Base-by-base conservation (phyloP, 2,888 invertebrate species). In the Watsonalla cultraria region DNA sequence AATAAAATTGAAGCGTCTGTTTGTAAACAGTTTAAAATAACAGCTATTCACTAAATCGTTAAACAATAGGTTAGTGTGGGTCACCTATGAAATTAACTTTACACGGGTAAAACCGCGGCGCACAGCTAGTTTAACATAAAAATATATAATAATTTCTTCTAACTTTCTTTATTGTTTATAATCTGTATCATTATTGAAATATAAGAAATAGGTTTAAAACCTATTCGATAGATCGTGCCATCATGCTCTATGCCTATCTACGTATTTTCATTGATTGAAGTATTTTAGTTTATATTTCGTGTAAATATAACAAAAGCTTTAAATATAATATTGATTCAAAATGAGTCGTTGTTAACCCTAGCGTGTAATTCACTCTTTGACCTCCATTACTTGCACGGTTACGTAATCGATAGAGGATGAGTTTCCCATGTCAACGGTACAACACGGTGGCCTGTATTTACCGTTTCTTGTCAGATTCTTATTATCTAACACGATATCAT, bases 291-390 rank as follows among this genome's bases (percentile, higher is more conserved):
- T n/a, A n/a, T n/a, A n/a, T n/a, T n/a, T n/a, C n/a, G n/a, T n/a
- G n/a, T n/a, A n/a, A n/a, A n/a, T n/a, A n/a, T n/a, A n/a, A n/a
- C n/a, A n/a, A n/a, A n/a, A n/a, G n/a, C n/a, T n/a, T n/a, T n/a
- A n/a, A 1, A 24, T 24, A 24, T 24, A 24, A 24, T 24, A 24
- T 24, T 24, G 24, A 24, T 24, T n/a, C 24, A 24, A 24, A 24
- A 2, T 4, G 24, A 24, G 24, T 24, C 24, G 24, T 24, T 24
- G 24, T 4, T 2, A 70, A 67, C 62, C 61, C 61, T 64, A 62
- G 59, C 73, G 79, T 78, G 80, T 79, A 80, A 81, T 75, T 59
- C 72, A 72, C 66, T 70, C 71, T 74, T 73, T 80, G 82, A 83
- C 82, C 84, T 79, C 79, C 68, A 78, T 83, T 62, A 58, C 61